Percentiles rank a stretch among this genome's conserved stretches.
phyloP scores from a whole-genome alignment of 1,140 invertebrate species.

The Nasonia longicornis region DNA sequence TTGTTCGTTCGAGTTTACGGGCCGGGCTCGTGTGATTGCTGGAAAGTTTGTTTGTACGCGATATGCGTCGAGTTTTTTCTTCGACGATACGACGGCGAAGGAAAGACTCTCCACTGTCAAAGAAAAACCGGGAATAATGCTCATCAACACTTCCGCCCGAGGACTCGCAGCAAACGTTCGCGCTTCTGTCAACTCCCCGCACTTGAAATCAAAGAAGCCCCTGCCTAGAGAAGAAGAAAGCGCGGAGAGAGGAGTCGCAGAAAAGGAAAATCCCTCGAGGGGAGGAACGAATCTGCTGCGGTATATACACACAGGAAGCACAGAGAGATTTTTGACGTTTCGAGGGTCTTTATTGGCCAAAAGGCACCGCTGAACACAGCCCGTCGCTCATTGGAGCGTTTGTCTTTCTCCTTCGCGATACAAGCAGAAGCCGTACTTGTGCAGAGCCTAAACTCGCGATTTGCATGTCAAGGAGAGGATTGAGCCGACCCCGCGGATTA shows the following conservation, averaged over 20 bases:
- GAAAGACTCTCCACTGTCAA: neutral
- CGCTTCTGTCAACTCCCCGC: neutral
- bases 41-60: neutral
- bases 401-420: constrained; percentile 16
- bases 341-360: constrained; percentile 38
- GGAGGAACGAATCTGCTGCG: neutral
- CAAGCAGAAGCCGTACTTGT: no score
- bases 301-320: no score
- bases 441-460: no score
- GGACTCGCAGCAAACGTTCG: neutral
- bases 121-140: constrained; percentile 25
- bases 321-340: constrained; percentile 32
- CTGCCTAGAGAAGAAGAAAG: neutral
- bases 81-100: no score
- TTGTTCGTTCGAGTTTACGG: neutral
- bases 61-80: constrained; percentile 8
- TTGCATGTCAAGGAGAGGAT: no score
- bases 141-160: constrained; percentile 37
- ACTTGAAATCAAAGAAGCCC: neutral
- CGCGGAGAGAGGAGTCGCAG: neutral
- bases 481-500: no score
- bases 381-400: neutral
- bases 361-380: constrained; percentile 1
- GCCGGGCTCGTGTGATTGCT: neutral
- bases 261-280: constrained; percentile 23